These are phyloP conservation scores for Trigoniulus corallinus DNA, from an alignment of 1,140 invertebrate species.

Conservation along the genomic window DNA sequence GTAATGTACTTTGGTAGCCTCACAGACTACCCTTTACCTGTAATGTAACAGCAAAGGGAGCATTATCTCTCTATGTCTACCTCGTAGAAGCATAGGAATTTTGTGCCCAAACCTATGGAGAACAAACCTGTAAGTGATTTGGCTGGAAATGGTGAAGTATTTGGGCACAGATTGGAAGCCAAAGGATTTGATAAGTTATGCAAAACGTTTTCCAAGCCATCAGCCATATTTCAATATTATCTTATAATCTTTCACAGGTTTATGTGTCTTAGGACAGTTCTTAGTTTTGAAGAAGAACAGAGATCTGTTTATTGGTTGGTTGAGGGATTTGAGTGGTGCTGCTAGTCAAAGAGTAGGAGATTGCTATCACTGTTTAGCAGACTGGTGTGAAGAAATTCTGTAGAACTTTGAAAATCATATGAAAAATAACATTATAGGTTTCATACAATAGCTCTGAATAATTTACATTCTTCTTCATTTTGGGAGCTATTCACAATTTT, in stretches of 20 bases:
- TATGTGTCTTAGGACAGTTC: slow-evolving; percentile 94
- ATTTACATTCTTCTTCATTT: too few relatives aligned
- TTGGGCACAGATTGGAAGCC: slow-evolving; percentile 61
- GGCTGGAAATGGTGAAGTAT: slow-evolving; percentile 77
- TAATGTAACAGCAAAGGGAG: too few relatives aligned
- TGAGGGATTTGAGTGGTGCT: slow-evolving; percentile 78
- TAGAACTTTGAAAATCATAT: too few relatives aligned
- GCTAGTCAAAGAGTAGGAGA: slow-evolving; percentile 83
- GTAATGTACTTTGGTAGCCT: too few relatives aligned
- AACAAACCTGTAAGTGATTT: slow-evolving; percentile 83
- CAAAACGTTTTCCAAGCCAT: background rate
- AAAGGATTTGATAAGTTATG: slow-evolving; percentile 81
- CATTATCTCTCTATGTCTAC: slow-evolving; percentile 37
- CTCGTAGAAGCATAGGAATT: slow-evolving; percentile 83
- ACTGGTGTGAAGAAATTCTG: slow-evolving; percentile 93
- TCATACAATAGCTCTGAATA: too few relatives aligned
- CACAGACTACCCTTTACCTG: too few relatives aligned
- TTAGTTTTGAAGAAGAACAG: slow-evolving; percentile 88
- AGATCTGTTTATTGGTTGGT: slow-evolving; percentile 92
- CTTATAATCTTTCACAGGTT: slow-evolving; percentile 51
- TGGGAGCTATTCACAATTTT: too few relatives aligned
- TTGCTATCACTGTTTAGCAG: slow-evolving; percentile 82
- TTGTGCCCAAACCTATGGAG: slow-evolving; percentile 88
- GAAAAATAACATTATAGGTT: too few relatives aligned
- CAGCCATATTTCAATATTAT: slow-evolving; percentile 13